phyloP scores from a whole-genome alignment of 2,888 invertebrate genomes.

The Meteorus colon region DNA sequence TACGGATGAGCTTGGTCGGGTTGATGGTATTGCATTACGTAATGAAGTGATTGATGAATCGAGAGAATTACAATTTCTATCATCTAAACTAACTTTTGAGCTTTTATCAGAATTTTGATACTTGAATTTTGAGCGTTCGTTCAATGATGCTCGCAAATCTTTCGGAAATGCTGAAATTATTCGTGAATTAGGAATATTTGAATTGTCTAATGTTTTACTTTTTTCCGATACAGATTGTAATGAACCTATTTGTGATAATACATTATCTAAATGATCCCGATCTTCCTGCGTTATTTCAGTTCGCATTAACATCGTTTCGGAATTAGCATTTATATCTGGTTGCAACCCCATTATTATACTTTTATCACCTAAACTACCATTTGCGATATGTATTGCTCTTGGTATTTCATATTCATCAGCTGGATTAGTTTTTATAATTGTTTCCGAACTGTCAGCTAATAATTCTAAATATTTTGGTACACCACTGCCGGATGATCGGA shows the following conservation, averaged over 20 bases:
- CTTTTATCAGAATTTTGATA: conserved; percentile 55
- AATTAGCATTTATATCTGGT: conserved; percentile 17
- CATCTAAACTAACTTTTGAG: conserved; percentile 61
- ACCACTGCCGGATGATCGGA: conserved; percentile 51
- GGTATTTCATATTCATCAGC: conserved; percentile 81
- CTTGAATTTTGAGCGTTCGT: conserved; percentile 59
- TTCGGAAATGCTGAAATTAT: conserved; percentile 59
- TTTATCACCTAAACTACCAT: conserved; percentile 45
- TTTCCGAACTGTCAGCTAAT: conserved; percentile 76
- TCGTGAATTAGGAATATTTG: conserved; percentile 48
- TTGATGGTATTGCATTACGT: conserved; percentile 54
- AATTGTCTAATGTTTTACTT: conserved; percentile 62
- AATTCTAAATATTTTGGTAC: conserved; percentile 81
- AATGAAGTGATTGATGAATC: conserved; percentile 58
- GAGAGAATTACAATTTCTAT: conserved; percentile 60
- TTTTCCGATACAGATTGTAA: conserved; percentile 62
- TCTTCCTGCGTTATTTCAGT: conserved; percentile 39
- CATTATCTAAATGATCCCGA: conserved; percentile 49
- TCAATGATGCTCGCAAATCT: conserved; percentile 63
- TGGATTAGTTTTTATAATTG: conserved; percentile 68
- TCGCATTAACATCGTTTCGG: conserved; percentile 16
- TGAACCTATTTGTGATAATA: conserved; percentile 57
- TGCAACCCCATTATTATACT: conserved; percentile 44
- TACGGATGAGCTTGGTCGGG: conserved; percentile 65
- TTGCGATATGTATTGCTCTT: conserved; percentile 67